These are phyloP conservation scores for Zaprionus gabonicus DNA, from an alignment of 1,140 invertebrate genomes.

Conservation along the genomic window DNA sequence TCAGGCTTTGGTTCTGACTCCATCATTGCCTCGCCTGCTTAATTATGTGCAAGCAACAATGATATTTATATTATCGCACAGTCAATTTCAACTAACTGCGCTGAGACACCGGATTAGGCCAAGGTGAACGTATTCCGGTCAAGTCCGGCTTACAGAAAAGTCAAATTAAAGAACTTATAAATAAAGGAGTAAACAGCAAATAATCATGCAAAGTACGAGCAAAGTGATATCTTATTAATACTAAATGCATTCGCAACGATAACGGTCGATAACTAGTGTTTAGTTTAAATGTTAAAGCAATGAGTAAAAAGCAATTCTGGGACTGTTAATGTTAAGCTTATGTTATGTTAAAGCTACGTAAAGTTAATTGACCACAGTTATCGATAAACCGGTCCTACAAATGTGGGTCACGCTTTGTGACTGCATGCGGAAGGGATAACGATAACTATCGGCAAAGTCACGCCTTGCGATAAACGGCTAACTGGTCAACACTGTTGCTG, in stretches of 20 bases:
- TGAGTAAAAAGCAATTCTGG: too few relatives aligned
- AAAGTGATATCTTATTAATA: background rate
- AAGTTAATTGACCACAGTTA: too few relatives aligned
- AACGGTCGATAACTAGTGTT: background rate
- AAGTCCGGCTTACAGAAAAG: background rate
- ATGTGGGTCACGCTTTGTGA: background rate
- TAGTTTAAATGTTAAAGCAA: background rate
- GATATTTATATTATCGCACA: constrained; percentile 79
- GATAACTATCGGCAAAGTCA: background rate
- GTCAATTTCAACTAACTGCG: constrained; percentile 62
- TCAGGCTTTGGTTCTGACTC: background rate
- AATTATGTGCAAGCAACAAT: constrained; percentile 82
- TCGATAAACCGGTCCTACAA: too few relatives aligned
- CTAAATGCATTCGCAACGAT: background rate
- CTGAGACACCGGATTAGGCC: constrained; percentile 29
- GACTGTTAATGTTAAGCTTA: too few relatives aligned
- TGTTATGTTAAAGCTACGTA: too few relatives aligned
- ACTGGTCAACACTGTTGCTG: background rate
- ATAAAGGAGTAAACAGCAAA: background rate
- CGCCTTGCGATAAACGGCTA: background rate
- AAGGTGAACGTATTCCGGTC: constrained; percentile 23
- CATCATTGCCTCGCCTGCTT: constrained; percentile 52
- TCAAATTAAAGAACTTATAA: constrained; percentile 2
- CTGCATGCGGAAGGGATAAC: background rate
- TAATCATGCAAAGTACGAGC: background rate